Conservation (phyloP, 2,113 vertebrate genomes). For the Myiagra hebetior region DNA sequence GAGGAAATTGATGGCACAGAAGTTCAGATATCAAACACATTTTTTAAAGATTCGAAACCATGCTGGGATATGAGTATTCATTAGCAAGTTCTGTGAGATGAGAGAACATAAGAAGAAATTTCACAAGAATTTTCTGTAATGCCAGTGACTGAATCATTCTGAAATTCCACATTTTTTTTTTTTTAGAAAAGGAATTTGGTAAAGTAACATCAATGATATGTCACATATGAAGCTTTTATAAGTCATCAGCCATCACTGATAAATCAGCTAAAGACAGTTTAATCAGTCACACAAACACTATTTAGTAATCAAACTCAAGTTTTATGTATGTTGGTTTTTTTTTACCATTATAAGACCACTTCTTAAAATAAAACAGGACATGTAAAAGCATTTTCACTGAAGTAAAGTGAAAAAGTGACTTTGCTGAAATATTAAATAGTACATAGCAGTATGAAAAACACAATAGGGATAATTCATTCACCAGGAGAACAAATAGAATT, state of each 20-base stretch:
- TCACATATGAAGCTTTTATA: neutral
- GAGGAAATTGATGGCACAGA: constrained; percentile 43
- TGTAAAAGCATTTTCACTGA: neutral
- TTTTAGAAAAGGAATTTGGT: neutral
- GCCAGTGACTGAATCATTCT: neutral
- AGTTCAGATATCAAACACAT: constrained; percentile 40
- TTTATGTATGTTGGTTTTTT: neutral
- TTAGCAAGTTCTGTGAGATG: neutral
- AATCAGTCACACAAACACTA: neutral
- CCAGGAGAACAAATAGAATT: constrained; percentile 2
- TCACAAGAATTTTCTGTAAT: neutral
- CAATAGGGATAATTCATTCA: neutral
- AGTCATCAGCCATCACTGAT: neutral
- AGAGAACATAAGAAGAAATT: neutral
- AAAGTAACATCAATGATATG: neutral
- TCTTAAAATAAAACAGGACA: neutral
- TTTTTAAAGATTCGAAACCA: constrained; percentile 26
- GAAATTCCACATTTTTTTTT: neutral
- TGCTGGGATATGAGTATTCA: neutral
- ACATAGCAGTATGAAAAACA: neutral
- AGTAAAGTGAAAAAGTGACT: neutral
- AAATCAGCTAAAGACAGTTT: neutral
- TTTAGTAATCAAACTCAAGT: neutral
- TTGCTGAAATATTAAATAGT: neutral
- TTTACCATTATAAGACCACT: neutral